phyloP scores from a whole-genome alignment of 1,140 invertebrate species.

The Bombyx mandarina region DNA sequence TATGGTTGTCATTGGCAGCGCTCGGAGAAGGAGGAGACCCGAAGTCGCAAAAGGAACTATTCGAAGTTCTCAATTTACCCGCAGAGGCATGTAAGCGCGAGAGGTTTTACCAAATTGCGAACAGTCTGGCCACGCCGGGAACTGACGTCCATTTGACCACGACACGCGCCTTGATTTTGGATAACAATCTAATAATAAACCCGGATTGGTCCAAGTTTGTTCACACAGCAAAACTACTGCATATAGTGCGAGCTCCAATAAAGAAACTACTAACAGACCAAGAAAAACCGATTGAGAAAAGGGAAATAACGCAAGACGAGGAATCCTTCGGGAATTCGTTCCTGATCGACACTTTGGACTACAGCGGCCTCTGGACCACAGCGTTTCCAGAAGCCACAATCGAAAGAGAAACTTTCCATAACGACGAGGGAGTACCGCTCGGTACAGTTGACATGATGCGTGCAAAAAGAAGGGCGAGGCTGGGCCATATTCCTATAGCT shows the following conservation, averaged over 20 bases:
- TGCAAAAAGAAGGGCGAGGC: not conserved
- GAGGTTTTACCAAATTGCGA: slow-evolving; percentile 6
- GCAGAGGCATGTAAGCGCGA: slow-evolving; percentile 7
- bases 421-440: not conserved
- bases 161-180: slow-evolving; percentile 4
- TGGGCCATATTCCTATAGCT: slow-evolving; percentile 4
- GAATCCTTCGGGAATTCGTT: slow-evolving; percentile 8
- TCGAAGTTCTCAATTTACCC: slow-evolving; percentile 8
- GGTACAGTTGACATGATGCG: slow-evolving; percentile 9
- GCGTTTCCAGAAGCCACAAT: slow-evolving; percentile 2
- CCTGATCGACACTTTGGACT: slow-evolving; percentile 6
- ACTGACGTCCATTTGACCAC: slow-evolving; percentile 1
- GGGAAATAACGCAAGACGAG: not conserved
- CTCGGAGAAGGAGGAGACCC: slow-evolving; percentile 10
- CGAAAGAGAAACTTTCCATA: slow-evolving; percentile 4
- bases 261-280: not conserved
- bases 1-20: slow-evolving; percentile 9
- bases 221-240: slow-evolving; percentile 1
- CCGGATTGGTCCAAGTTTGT: slow-evolving; percentile 6
- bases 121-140: not conserved
- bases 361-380: slow-evolving; percentile 8
- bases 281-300: not conserved
- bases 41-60: slow-evolving; percentile 4
- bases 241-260: not conserved
- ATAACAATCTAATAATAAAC: not conserved